Evolutionary conservation across 2,113 vertebrate genomes (phyloP).

Genomic region (Pelecanoides urinatrix): DNA sequence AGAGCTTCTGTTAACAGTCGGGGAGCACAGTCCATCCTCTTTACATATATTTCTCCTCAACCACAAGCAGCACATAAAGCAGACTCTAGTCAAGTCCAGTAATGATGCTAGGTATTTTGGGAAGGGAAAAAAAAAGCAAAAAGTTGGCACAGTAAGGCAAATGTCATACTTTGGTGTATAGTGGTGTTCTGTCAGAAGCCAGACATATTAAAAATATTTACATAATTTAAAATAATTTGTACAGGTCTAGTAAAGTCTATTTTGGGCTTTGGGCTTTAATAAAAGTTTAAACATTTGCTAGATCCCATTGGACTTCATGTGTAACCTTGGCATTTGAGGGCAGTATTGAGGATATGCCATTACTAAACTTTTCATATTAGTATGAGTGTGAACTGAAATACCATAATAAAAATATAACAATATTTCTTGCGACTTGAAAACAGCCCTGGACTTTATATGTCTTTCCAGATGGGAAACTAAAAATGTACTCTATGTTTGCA

Average conservation of each 20-base stretch:
- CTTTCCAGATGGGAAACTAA: conserved; percentile 56
- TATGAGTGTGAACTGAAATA: conserved; percentile 57
- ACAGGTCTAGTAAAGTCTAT: conserved; percentile 72
- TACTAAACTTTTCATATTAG: conserved; percentile 61
- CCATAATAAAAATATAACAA: conserved; percentile 61
- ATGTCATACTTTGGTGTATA: conserved; percentile 67
- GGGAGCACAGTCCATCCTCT: not conserved
- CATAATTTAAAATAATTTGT: conserved; percentile 79
- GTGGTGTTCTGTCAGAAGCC: conserved; percentile 69
- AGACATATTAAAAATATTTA: conserved; percentile 78
- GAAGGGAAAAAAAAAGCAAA: not conserved
- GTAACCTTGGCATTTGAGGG: conserved; percentile 63
- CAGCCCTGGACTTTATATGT: not conserved
- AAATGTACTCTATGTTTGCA: conserved; percentile 42
- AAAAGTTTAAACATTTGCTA: conserved; percentile 66
- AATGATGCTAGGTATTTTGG: conserved; percentile 63
- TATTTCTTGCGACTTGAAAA: conserved; percentile 52
- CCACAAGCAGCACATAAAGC: conserved; percentile 44
- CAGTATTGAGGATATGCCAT: conserved; percentile 52
- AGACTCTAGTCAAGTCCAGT: conserved; percentile 52
- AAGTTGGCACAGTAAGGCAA: conserved; percentile 33
- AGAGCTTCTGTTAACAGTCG: not conserved
- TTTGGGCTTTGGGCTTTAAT: conserved; percentile 67
- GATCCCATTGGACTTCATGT: conserved; percentile 49
- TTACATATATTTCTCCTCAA: conserved; percentile 21